A percentile compares a stretch with the other conserved stretches of the same genome.
Conservation (phyloP, 2,888 invertebrate genomes). For the Pseudolycoriella hygida region DNA sequence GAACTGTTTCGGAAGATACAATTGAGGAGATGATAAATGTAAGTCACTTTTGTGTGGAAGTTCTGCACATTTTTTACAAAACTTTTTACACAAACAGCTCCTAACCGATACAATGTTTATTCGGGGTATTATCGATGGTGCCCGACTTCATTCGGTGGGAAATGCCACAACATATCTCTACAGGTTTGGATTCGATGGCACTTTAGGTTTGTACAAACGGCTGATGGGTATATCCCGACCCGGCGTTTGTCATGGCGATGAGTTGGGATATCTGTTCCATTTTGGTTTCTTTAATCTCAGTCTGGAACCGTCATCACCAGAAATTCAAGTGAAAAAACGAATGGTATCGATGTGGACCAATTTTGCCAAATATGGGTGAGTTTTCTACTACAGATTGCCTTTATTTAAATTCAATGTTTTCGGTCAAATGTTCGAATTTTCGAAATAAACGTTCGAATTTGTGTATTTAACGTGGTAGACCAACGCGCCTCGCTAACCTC, state of each 20-base stretch:
- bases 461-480: too few species aligned
- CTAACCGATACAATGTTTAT: slow-evolving; percentile 46
- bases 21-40: slow-evolving; percentile 40
- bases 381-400: slow-evolving; percentile 6
- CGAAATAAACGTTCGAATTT: too few species aligned
- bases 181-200: slow-evolving; percentile 42
- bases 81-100: slow-evolving; percentile 30
- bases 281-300: slow-evolving; percentile 42
- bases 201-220: slow-evolving; percentile 41
- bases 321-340: slow-evolving; percentile 36
- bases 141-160: slow-evolving; percentile 26
- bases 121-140: slow-evolving; percentile 35
- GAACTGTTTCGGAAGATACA: slow-evolving; percentile 32
- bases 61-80: not conserved
- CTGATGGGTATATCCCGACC: slow-evolving; percentile 40
- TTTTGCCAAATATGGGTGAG: slow-evolving; percentile 44
- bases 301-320: slow-evolving; percentile 38
- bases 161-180: slow-evolving; percentile 38
- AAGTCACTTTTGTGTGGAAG: too few species aligned
- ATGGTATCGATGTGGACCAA: slow-evolving; percentile 48
- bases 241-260: slow-evolving; percentile 44
- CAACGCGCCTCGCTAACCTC: too few species aligned
- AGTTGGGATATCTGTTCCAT: slow-evolving; percentile 45
- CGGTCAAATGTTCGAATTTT: too few species aligned
- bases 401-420: too few species aligned